Evolutionary conservation across 1,140 invertebrate species (phyloP).

Genomic region (Polyergus mexicanus): DNA sequence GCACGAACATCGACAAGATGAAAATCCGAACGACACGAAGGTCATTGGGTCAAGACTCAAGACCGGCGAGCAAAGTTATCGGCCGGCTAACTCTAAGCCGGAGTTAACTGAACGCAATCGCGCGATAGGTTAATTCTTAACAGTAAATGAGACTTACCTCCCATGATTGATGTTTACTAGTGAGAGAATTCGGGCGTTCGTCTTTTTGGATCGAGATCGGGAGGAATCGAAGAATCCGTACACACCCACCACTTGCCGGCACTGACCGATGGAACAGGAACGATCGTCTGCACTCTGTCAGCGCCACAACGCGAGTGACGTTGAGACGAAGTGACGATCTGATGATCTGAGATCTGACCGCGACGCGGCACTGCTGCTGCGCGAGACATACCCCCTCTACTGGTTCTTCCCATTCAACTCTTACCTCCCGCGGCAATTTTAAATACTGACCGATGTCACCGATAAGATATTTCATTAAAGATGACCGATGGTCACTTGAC

Average conservation of each 20-base stretch:
- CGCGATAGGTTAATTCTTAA: neutral
- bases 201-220: slow-evolving; percentile 18
- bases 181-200: slow-evolving; percentile 43
- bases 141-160: slow-evolving; percentile 74
- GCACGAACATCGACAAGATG: slow-evolving; percentile 35
- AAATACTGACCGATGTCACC: too few relatives aligned
- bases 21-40: slow-evolving; percentile 74
- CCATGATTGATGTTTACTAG: slow-evolving; percentile 72
- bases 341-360: neutral
- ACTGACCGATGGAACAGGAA: slow-evolving; percentile 70
- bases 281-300: slow-evolving; percentile 70
- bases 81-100: slow-evolving; percentile 34
- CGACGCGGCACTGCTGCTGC: slow-evolving; percentile 17
- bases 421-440: too few relatives aligned
- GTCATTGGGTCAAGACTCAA: slow-evolving; percentile 83
- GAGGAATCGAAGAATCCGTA: slow-evolving; percentile 46
- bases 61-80: slow-evolving; percentile 75
- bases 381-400: neutral
- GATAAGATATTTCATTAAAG: too few relatives aligned
- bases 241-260: slow-evolving; percentile 78
- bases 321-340: neutral
- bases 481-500: too few relatives aligned
- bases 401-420: neutral
- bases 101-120: slow-evolving; percentile 59
- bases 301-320: slow-evolving; percentile 78